Evolutionary conservation across 1,140 invertebrate species (phyloP), one percentile per base, ranked within the genome.

Genomic region (Panulirus ornatus): DNA sequence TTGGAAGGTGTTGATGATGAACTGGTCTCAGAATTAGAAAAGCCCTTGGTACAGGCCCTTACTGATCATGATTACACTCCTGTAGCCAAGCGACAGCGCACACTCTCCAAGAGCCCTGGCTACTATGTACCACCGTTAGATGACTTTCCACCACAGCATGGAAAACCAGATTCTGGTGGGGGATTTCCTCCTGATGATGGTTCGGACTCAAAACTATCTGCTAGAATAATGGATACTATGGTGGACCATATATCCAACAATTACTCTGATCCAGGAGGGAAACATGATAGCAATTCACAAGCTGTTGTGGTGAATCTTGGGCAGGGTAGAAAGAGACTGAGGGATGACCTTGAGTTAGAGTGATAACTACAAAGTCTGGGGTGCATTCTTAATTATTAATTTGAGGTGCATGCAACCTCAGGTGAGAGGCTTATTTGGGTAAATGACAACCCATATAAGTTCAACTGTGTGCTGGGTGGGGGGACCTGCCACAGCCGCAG

Each of bases 41-140:
- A 47, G 11, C 82, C 85, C 19, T 58, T 81, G 9, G 70, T 88
- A 19, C 73, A 71, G 36, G 91, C 86, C n/a, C 82, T 91, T 0
- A 88, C 42, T 73, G 91, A 91, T 58, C 91, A 91, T 54, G 91
- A 91, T 75, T 91, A 91, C 58, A 89, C 86, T 16, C 91, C 91
- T 16, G 54, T 76, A 30, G 58, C 84, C 19, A 91, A 91, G 82
- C 70, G 83, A 3, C 86, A 89, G 36, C 81, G 91, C 36, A 82
- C 47, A 30, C 30, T 44, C n/a, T 27, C 84, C 54, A 88, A 79
- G 38, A 73, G 40, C 36, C 70, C 81, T 36, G 54, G 54, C 51
- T 91, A 88, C 73, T 82, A 73, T n/a, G 84, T 84, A 0, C 70
- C 75, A 22, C 83, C 83, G 34, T 42, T 88, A 27, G 91, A 91